These are phyloP conservation scores for Alectura lathami DNA, from an alignment of 2,113 vertebrate genomes.

Conservation along the genomic window DNA sequence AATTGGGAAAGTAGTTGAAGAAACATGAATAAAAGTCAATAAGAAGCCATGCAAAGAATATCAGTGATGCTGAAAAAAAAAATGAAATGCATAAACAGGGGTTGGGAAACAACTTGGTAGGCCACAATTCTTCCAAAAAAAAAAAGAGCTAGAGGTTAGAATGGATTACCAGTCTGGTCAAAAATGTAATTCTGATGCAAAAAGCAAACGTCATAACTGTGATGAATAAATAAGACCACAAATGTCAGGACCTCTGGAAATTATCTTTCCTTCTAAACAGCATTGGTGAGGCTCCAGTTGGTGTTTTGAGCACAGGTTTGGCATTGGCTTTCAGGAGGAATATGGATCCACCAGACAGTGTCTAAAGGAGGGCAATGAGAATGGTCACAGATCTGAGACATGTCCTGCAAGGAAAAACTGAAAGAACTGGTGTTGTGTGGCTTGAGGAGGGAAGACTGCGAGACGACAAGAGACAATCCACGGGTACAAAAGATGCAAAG, in stretches of 20 bases:
- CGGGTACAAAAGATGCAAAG: background rate
- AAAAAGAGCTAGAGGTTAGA: background rate
- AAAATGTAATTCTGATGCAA: background rate
- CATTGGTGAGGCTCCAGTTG: background rate
- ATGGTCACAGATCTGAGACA: background rate
- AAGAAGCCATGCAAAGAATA: constrained; percentile 14
- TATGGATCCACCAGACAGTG: background rate
- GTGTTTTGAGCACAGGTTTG: background rate
- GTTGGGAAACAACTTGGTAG: background rate
- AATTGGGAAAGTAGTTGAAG: background rate
- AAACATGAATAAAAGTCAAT: background rate
- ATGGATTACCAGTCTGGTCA: background rate
- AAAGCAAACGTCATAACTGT: background rate
- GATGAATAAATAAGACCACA: background rate
- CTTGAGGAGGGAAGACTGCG: background rate
- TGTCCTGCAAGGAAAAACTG: background rate
- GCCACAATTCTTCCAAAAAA: constrained; percentile 4
- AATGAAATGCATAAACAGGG: background rate
- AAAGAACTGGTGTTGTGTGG: background rate
- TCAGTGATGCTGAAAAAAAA: background rate
- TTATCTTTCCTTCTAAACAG: background rate
- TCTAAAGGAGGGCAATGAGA: background rate
- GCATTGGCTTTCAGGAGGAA: background rate
- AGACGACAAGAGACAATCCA: background rate
- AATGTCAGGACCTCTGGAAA: background rate